Evolutionary conservation across 2,797 vertebrate species (phyloP), one percentile per base, ranked within the genome.

Genomic region (Clamator glandarius): DNA sequence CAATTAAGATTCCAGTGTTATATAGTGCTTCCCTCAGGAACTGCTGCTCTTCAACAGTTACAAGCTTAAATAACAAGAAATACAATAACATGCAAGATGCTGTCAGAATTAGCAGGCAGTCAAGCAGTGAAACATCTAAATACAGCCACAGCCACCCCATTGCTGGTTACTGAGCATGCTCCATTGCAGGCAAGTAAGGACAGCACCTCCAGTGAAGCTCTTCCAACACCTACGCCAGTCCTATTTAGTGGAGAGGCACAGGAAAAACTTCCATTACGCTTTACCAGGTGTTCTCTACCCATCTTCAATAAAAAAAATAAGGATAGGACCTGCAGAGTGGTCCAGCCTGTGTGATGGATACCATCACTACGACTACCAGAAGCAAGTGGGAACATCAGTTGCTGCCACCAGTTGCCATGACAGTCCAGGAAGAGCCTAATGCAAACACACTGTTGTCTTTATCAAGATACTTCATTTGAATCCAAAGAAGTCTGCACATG

Each of bases 1-100:
- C 89, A 78, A 98, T 96, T 67, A 98, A 96, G 90, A 97, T 97
- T 87, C 98, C 98, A 90, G 97, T 96, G 48, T 93, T 98, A 84
- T 98, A 98, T 2, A 98, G 79, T 8, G 93, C 64, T 35, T 98
- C 94, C 44, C 41, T 90, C 76, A 97, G 91, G 93, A 98, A 98
- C 48, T 89, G 95, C 86, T 92, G 78, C 35, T 92, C 59, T 36
- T 97, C 92, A 26, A 96, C 97, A 68, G 97, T 97, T 39, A 98
- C 63, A 69, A 98, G 79, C 98, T 98, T 89, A 26, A 91, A 89
- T 15, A 74, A 91, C 68, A 89, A 89, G 29, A 95, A 28, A 86
- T 3, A 84, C 3, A 51, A 7, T 50, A 46, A 70, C 4, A 88
- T 35, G 39, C 9, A 42, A 5, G 4, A 17, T 29, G 23, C 33